Conservation (phyloP, 1,140 invertebrate genomes). For the Conus betulinus region DNA sequence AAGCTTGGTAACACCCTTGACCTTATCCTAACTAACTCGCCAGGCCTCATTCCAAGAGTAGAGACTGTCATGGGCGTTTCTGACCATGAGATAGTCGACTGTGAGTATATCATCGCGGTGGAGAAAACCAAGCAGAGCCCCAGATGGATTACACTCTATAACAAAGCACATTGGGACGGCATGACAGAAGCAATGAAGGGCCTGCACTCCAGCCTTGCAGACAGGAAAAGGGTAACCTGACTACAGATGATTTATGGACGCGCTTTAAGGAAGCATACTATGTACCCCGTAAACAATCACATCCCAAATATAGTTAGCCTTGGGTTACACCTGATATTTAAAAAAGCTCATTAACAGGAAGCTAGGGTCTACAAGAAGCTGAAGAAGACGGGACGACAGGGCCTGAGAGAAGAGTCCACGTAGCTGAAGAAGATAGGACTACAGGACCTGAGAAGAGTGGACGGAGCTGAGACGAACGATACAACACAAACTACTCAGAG, state of each 20-base stretch:
- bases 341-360: neutral
- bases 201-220: neutral
- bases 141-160: neutral
- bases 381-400: neutral
- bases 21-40: neutral
- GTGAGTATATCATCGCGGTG: neutral
- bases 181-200: neutral
- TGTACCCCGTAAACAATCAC: neutral
- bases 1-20: neutral
- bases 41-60: neutral
- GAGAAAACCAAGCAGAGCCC: neutral
- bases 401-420: no score
- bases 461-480: neutral
- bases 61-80: neutral
- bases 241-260: neutral
- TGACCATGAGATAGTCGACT: neutral
- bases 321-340: conserved; percentile 4
- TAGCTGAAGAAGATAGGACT: neutral
- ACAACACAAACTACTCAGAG: neutral
- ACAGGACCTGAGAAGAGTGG: neutral
- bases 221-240: neutral
- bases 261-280: neutral
- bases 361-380: no score
- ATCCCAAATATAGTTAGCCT: neutral
- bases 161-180: neutral